These are phyloP conservation scores for Thalassoma bifasciatum DNA, from an alignment of 2,113 vertebrate genomes.

Conservation along the genomic window DNA sequence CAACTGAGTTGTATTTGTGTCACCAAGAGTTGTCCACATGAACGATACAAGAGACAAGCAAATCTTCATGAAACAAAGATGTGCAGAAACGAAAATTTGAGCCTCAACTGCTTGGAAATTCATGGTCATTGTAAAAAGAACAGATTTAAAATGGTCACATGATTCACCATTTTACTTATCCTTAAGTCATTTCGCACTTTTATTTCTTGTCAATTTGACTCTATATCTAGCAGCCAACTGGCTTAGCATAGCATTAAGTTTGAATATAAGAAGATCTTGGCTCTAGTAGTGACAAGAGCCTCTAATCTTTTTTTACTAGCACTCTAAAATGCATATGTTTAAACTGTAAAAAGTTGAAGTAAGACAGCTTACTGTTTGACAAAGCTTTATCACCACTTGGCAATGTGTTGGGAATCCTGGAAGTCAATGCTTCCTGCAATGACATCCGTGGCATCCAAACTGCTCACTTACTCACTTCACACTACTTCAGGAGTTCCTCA, in stretches of 20 bases:
- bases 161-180: no score
- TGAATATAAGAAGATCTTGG: neutral
- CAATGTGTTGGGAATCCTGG: neutral
- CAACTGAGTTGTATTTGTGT: slow-evolving; percentile 10
- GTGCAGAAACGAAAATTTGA: no score
- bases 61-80: no score
- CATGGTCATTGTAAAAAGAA: neutral
- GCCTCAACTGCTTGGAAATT: neutral
- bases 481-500: no score
- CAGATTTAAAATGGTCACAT: neutral
- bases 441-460: neutral
- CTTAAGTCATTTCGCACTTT: no score
- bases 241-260: neutral
- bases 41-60: neutral
- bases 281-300: no score
- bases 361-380: neutral
- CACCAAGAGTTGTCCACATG: neutral
- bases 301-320: no score
- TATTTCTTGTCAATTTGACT: no score
- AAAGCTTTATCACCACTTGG: neutral
- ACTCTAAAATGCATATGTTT: no score
- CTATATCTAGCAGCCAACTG: neutral
- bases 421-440: neutral
- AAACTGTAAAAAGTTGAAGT: neutral
- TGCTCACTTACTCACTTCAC: no score